Base-by-base conservation (phyloP, 2,113 vertebrate genomes). In the Peromyscus leucopus region DNA sequence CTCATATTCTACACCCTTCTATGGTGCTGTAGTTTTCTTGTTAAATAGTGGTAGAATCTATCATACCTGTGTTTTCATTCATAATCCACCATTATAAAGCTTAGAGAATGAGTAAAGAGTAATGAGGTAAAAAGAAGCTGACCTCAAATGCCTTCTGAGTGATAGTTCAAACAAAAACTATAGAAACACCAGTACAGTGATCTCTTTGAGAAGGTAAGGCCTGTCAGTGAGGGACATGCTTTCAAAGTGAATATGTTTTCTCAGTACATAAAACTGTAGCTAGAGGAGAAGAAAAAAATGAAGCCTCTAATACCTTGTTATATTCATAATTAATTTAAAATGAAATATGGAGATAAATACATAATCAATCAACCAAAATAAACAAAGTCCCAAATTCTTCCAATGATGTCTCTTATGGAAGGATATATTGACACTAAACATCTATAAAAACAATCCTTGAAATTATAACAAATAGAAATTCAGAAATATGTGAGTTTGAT, bases 1-100 rank as follows among this genome's bases (percentile, higher is more conserved):
- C 16, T 2, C 2, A n/a, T 17, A 1, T 0, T 51, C 9, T 33
- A 2, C 3, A 65, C 2, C 2, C 1, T 9, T 28, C 19, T 61
- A 9, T 22, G 65, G 9, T 9, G 5, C 51, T 72, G 2, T 71
- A 17, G 22, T 72, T 65, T 80, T 76, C 24, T 42, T 88, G 8
- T 65, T 11, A 82, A 75, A 15, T 39, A 55, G 59, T 42, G 5
- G 22, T 28, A 21, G 4, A 65, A n/a, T 13, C 24, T 84, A 8
- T 26, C 61, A 59, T 33, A 57, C 7, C 67, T 5, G 26, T 5
- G 15, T 67, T 89, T 92, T 82, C 0, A 24, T 75, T 39, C 22
- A 57, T 9, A 65, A 46, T 46, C 4, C 19, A n/a, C 5, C 4
- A 57, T 67, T 46, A 55, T 89, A 16, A 10, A 76, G 21, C 2